Percentiles rank a stretch among this genome's conserved stretches.
Conservation (phyloP, 2,113 vertebrate genomes). For the Mesembrinibis cayennensis region DNA sequence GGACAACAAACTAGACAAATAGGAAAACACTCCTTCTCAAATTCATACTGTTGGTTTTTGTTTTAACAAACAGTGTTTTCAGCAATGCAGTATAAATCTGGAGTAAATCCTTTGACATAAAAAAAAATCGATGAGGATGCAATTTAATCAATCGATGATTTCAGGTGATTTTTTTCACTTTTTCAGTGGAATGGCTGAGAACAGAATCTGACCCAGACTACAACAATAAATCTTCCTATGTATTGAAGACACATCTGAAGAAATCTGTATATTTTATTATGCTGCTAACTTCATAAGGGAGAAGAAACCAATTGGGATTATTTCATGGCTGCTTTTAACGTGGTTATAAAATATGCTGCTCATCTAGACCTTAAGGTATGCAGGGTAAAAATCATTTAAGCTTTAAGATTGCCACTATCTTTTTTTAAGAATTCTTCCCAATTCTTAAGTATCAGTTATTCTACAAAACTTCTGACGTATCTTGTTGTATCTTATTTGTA, state of each 20-base stretch:
- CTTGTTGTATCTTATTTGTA: neutral
- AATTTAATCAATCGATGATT: neutral
- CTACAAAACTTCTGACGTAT: neutral
- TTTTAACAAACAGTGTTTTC: neutral
- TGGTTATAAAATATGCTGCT: neutral
- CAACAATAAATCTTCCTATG: neutral
- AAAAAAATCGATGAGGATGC: neutral
- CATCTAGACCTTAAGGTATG: neutral
- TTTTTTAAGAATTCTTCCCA: neutral
- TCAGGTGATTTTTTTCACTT: neutral
- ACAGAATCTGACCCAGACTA: neutral
- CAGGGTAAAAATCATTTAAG: neutral
- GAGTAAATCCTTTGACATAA: neutral
- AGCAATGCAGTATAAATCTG: neutral
- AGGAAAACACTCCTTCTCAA: neutral
- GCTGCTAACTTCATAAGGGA: neutral
- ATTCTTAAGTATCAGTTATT: neutral
- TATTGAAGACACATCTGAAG: neutral
- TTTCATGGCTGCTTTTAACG: neutral
- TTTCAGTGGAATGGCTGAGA: neutral
- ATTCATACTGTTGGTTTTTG: neutral
- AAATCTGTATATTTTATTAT: neutral
- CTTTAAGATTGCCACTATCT: neutral
- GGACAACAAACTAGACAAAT: neutral
- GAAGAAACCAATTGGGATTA: neutral